phyloP scores from a whole-genome alignment of 1,140 invertebrate species.

The Nasonia vitripennis region DNA sequence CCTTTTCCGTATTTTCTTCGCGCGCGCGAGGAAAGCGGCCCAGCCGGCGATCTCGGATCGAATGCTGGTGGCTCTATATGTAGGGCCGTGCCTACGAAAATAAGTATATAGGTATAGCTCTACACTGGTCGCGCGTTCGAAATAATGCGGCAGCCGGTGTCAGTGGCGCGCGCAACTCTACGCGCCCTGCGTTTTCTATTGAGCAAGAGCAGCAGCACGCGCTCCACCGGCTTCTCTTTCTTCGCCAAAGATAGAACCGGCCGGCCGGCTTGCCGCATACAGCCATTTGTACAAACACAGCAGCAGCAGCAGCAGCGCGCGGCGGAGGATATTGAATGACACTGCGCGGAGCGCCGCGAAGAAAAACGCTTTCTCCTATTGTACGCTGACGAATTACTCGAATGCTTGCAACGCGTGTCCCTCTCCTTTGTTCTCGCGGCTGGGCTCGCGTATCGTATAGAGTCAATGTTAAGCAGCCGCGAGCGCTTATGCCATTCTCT shows the following conservation, averaged over 20 bases:
- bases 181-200: constrained; percentile 54
- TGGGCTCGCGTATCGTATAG: background rate
- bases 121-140: constrained; percentile 49
- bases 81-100: constrained; percentile 53
- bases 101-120: constrained; percentile 48
- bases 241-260: constrained; percentile 63
- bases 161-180: constrained; percentile 14
- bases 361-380: no score
- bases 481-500: constrained; percentile 5
- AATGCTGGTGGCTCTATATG: background rate
- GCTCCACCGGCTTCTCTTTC: constrained; percentile 21
- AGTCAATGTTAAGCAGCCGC: constrained; percentile 8
- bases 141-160: constrained; percentile 61
- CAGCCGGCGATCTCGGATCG: background rate
- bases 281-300: no score
- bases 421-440: constrained; percentile 32
- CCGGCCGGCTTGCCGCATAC: constrained; percentile 44
- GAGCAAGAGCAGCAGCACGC: constrained; percentile 56
- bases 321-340: background rate
- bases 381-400: background rate
- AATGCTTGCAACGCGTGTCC: background rate
- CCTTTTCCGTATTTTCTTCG: constrained; percentile 3
- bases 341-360: background rate
- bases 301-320: no score
- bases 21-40: background rate